Evolutionary conservation across 2,888 invertebrate species (phyloP), one percentile per base, ranked within the genome.

Genomic region (Hydropsyche betteni): DNA sequence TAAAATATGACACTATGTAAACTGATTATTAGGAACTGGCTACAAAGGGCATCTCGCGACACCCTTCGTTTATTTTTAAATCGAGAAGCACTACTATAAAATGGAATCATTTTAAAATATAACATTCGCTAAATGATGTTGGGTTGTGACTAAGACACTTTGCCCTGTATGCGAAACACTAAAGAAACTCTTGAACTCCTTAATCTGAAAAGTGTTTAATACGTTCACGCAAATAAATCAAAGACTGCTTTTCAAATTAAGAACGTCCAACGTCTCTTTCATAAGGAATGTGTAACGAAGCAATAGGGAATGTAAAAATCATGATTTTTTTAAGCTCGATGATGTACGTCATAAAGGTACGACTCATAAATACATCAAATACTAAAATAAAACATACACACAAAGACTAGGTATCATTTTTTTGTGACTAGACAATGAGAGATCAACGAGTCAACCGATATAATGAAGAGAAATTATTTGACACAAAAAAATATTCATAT

Each of bases 291-390:
- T 58, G 58, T 58, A 14, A 36, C n/a, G 69, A 72, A 72, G 72
- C 72, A 24, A 72, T n/a, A 16, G 36, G 55, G 50, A 55, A 72
- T 34, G 36, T 61, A 55, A n/a, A 68, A 50, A 74, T 55, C 36
- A 74, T 76, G 69, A 38, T 74, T 64, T 33, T 34, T 64, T 64
- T 79, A 79, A 79, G 79, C 79, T 79, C 79, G 76, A 69, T 78
- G 74, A 74, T 69, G 55, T 79, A 76, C 77, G 76, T 76, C 76
- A 75, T 76, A 64, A 64, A 64, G 64, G 34, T 64, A 64, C 64
- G 64, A 34, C 36, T 64, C 64, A 58, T 24, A 58, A 58, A 58
- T 58, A 58, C 24, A 58, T 58, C 58, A 14, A 64, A 64, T 36
- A 64, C 69, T 53, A 58, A 72, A 72, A 72, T 55, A 58, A 70